Conservation (phyloP, 2,113 vertebrate genomes). For the Chinchilla lanigera region DNA sequence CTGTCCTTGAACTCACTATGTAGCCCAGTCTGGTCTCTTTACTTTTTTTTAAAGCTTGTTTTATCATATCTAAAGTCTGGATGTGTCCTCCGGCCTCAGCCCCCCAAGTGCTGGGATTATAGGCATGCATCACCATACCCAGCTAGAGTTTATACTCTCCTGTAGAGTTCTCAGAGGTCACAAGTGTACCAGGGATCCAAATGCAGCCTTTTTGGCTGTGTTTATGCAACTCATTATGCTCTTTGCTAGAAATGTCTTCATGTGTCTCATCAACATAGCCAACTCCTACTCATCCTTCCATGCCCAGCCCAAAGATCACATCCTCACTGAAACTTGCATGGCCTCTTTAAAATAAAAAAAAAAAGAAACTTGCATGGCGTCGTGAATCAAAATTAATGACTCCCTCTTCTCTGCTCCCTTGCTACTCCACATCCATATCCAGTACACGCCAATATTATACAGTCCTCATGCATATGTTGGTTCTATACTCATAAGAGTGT, state of each 20-base stretch:
- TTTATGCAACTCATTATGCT: not conserved
- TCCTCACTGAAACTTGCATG: not conserved
- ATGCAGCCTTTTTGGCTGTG: not conserved
- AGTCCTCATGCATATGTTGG: not conserved
- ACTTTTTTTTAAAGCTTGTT: too few species aligned
- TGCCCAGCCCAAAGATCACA: not conserved
- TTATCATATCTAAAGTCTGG: too few species aligned
- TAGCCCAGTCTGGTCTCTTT: not conserved
- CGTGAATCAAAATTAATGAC: not conserved
- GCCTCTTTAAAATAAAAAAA: too few species aligned
- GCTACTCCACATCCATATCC: not conserved
- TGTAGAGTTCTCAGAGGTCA: not conserved
- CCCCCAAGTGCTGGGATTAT: not conserved
- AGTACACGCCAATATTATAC: not conserved
- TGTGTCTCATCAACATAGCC: not conserved
- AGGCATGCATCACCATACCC: not conserved
- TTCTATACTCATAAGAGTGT: not conserved
- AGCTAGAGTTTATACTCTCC: not conserved
- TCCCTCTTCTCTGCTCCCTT: not conserved
- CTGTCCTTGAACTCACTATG: not conserved
- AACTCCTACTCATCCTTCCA: constrained; percentile 19
- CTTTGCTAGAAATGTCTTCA: not conserved
- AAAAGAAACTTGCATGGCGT: not conserved
- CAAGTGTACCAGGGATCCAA: not conserved
- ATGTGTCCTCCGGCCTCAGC: not conserved